Base-by-base conservation (phyloP, 2,888 invertebrate genomes). In the Latrodectus elegans region DNA sequence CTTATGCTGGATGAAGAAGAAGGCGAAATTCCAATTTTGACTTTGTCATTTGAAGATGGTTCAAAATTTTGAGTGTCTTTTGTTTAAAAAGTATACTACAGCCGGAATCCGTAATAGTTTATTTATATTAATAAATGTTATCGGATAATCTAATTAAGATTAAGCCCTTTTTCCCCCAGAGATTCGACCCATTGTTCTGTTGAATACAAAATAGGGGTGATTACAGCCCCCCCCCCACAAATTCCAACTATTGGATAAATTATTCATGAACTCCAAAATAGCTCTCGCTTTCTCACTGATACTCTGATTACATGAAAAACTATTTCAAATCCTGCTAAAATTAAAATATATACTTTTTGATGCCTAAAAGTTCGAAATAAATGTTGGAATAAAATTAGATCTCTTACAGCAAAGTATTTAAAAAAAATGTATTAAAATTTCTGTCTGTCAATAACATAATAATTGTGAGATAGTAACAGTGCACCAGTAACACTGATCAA, bases 301-400 rank as follows among this genome's bases (percentile, higher is more conserved):
- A 95, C 94, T 0, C 94, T 94, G 92, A 96, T 94, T 93, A 95
- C 95, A 92, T 96, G 95, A 0, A 95, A 95, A 92, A 96, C 95
- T 93, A 96, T 94, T 0, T 96, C 96, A 94, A 96, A 96, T 92
- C 95, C 96, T 0, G 96, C 96, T 91, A 96, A 91, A 95, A 96
- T 96, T 93, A 96, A 93, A 95, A 96, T 96, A 93, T 96, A 96
- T 89, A 96, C 96, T 94, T 96, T 96, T 12, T 96, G 96, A 83
- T 96, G 96, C 0, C 96, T 96, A 94, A 96, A 96, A 93, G 96
- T 96, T 95, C 96, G 96, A 93, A 96, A 96, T 94, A 96, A 93
- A 92, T 96, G 96, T 94, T 96, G 95, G 81, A 95, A 96, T 90
- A 96, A 90, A 93, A 96, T 94, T 2, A 96, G 96, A 82, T 96